These are phyloP conservation scores for Daphoenositta chrysoptera DNA, from an alignment of 2,113 vertebrate genomes.

Conservation along the genomic window DNA sequence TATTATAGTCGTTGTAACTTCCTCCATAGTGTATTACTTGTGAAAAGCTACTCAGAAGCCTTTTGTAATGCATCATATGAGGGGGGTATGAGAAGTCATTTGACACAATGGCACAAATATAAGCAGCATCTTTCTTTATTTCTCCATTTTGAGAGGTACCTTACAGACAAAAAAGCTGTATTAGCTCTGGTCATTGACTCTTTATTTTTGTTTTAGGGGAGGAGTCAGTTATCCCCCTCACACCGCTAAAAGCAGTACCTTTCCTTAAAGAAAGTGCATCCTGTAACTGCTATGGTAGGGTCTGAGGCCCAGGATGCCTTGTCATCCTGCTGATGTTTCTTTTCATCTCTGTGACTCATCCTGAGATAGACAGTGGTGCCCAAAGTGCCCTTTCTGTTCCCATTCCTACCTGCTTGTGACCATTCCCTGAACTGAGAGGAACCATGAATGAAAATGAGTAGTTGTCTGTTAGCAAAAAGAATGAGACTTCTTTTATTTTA, in stretches of 20 bases:
- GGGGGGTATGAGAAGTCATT: not conserved
- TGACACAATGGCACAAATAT: not conserved
- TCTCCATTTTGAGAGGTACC: not conserved
- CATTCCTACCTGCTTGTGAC: not conserved
- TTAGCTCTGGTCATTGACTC: not conserved
- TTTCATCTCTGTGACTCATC: not conserved
- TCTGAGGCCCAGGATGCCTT: not conserved
- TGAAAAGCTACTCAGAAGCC: not conserved
- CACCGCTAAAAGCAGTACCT: not conserved
- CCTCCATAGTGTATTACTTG: rapidly evolving
- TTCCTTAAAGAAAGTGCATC: not conserved
- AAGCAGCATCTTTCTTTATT: not conserved
- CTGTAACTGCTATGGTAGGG: not conserved
- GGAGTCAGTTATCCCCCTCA: not conserved
- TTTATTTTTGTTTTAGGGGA: not conserved
- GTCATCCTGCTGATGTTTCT: not conserved
- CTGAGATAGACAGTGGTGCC: not conserved
- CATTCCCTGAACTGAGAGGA: not conserved
- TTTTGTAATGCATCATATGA: not conserved
- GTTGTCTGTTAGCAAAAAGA: not conserved
- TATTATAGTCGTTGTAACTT: not conserved
- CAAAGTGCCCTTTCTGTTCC: not conserved
- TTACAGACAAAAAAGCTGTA: not conserved
- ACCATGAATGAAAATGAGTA: not conserved
- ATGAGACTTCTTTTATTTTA: not conserved